Evolutionary conservation across 2,888 invertebrate genomes (phyloP).

Genomic region (Pimpla rufipes): DNA sequence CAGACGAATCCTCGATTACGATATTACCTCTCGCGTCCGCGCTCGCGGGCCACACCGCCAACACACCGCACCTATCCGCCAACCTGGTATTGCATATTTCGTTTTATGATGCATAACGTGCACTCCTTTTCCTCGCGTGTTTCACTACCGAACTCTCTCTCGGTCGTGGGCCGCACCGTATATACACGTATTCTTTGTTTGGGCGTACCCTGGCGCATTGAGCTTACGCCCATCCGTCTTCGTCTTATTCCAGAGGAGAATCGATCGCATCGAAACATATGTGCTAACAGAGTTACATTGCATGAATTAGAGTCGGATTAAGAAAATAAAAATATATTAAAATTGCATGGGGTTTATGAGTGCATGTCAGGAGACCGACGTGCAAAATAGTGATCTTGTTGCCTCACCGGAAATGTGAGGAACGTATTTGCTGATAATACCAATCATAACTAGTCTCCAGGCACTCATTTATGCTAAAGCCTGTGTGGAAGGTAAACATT

Average conservation of each 20-base stretch:
- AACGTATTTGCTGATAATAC: neutral
- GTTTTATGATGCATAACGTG: constrained; percentile 78
- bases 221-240: constrained; percentile 40
- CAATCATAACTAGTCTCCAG: too few species aligned
- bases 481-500: too few species aligned
- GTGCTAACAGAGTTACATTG: constrained; percentile 14
- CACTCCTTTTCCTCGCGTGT: constrained; percentile 67
- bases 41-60: constrained; percentile 48
- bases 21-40: constrained; percentile 65
- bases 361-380: neutral
- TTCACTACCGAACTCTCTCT: constrained; percentile 61
- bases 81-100: constrained; percentile 79
- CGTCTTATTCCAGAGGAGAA: constrained; percentile 52
- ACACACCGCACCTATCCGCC: constrained; percentile 66
- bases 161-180: constrained; percentile 43
- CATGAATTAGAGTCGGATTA: neutral
- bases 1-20: constrained; percentile 70
- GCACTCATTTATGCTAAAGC: too few species aligned
- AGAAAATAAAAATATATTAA: neutral
- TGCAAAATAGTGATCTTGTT: neutral
- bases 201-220: constrained; percentile 2
- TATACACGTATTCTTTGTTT: constrained; percentile 21
- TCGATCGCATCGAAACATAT: constrained; percentile 53
- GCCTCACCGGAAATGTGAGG: neutral
- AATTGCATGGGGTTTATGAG: neutral